These are phyloP conservation scores for Pangasius mekongensis DNA, from an alignment of 2,797 vertebrate species.

Conservation along the genomic window DNA sequence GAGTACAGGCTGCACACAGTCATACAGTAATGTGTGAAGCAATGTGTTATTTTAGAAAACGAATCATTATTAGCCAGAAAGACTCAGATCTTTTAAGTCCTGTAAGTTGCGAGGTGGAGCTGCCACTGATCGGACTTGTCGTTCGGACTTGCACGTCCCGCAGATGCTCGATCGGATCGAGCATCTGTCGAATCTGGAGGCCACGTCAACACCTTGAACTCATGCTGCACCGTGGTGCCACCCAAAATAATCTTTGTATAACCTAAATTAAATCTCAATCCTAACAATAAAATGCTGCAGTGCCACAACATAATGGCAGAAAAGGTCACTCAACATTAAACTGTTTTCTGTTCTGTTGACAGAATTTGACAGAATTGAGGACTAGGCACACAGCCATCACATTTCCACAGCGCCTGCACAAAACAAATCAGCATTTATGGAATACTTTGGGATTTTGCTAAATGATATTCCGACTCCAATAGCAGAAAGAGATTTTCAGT, in stretches of 20 bases:
- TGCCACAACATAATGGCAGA: neutral
- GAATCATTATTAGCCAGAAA: neutral
- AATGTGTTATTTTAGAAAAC: neutral
- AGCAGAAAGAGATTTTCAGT: neutral
- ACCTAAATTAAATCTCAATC: neutral
- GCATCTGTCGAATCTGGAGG: neutral
- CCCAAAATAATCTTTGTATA: neutral
- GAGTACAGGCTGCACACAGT: conserved; percentile 8
- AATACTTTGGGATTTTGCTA: neutral
- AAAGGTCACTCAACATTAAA: neutral
- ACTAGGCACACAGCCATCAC: neutral
- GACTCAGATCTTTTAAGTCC: neutral
- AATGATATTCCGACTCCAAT: neutral
- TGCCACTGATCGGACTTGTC: neutral
- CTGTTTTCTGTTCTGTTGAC: neutral
- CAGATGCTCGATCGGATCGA: neutral
- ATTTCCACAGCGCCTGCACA: neutral
- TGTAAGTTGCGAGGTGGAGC: neutral
- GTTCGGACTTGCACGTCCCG: neutral
- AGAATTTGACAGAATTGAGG: neutral
- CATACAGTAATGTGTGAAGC: neutral
- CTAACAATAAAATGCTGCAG: neutral
- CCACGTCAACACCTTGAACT: neutral
- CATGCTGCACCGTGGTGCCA: neutral
- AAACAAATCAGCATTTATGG: neutral